Evolutionary conservation across 2,113 vertebrate species (phyloP).

Genomic region (Mystacornis crossleyi): DNA sequence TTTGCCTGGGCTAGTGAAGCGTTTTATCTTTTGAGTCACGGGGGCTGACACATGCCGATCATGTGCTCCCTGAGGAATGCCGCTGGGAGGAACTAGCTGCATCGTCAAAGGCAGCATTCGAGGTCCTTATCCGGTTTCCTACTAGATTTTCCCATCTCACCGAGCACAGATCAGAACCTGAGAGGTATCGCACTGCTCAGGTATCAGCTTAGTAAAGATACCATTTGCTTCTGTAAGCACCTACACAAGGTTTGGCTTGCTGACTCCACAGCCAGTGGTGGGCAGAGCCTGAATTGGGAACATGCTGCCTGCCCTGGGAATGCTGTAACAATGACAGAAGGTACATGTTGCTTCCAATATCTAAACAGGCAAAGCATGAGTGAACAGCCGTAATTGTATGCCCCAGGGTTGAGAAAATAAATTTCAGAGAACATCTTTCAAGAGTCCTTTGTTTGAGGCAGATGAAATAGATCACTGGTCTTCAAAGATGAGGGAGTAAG

Average conservation of each 20-base stretch:
- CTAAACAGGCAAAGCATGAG: not conserved
- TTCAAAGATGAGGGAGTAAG: not conserved
- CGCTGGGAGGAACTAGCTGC: not conserved
- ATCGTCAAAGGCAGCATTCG: not conserved
- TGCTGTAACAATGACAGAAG: not conserved
- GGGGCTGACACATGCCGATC: not conserved
- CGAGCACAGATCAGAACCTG: not conserved
- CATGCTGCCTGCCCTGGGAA: not conserved
- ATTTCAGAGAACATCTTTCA: not conserved
- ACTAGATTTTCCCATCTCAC: rapidly evolving
- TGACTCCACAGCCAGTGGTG: not conserved
- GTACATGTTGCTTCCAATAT: not conserved
- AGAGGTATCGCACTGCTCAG: not conserved
- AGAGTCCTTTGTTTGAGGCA: not conserved
- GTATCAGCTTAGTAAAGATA: not conserved
- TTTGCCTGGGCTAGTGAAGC: not conserved
- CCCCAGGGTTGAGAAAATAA: not conserved
- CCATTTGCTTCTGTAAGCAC: not conserved
- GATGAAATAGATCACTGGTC: not conserved
- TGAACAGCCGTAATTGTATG: not conserved
- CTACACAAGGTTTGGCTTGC: not conserved
- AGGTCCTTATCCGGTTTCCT: not conserved
- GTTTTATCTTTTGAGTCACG: not conserved
- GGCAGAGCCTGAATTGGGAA: rapidly evolving
- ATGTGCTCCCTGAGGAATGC: not conserved